Evolutionary conservation across 2,888 invertebrate species (phyloP), one percentile per base, ranked within the genome.

Genomic region (Aspidiotus rigidus): DNA sequence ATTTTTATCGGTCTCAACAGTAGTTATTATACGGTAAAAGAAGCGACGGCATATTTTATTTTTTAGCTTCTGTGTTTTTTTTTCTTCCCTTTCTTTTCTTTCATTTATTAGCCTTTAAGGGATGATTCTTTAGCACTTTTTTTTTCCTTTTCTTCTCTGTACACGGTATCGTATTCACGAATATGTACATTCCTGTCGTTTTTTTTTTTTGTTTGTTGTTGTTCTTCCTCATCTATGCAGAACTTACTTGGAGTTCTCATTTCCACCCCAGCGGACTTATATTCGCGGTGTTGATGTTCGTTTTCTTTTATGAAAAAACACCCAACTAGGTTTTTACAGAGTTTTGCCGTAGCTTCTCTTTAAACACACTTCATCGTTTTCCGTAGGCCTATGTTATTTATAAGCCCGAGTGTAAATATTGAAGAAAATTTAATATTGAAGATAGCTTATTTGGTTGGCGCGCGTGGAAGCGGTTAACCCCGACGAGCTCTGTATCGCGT

Each of bases 341-440:
- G 28, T 28, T 28, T 28, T 28, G 28, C 28, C 5, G 28, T 28
- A 28, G 28, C 28, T 28, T 28, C 28, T 28, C 28, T 28, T 28
- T 28, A 28, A 3, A 28, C 28, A 28, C 28, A 28, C 28, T 28
- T 28, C 28, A 28, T 28, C 28, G 28, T 28, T 28, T 28, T 28
- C 28, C 28, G 28, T 28, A 28, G 28, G 28, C 28, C 28, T 28
- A 28, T 28, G 9, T 67, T 67, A 67, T 67, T 67, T 67, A 67
- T 59, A 67, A 67, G 59, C 28, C 5, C 67, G 60, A 57, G 59
- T 60, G 67, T 67, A 67, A 67, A 67, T 67, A 67, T 49, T 53
- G 67, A 53, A 67, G 67, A 67, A 67, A 67, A 67, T 67, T 67
- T 67, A 67, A 67, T 67, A 67, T 67, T 60, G 67, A 15, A 67